Evolutionary conservation across 2,888 invertebrate species (phyloP), one percentile per base, ranked within the genome.

Genomic region (Blastobasis lacticolella): DNA sequence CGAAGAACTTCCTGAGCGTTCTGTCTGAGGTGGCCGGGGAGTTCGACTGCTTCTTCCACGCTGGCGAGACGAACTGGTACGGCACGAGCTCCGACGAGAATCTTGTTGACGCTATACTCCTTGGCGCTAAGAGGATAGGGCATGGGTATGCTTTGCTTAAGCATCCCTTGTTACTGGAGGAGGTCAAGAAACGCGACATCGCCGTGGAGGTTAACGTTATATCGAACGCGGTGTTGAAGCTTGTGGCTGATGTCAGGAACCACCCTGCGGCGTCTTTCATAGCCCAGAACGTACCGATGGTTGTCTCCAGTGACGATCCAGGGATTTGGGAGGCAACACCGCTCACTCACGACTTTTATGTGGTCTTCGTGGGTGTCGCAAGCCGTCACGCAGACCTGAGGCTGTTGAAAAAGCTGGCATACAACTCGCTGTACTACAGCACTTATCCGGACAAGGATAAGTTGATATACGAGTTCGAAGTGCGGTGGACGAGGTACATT

Each of bases 41-140:
- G 4, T 73, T 94, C 5, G 87, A 92, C 50, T 92, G 91, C 62
- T 94, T 92, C 66, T 94, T 95, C 57, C 95, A 95, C 67, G 94
- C 95, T 0, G 95, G 94, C 0, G 95, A 95, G 80, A 95, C 95
- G 0, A 92, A 93, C 66, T 94, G 94, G 94, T 90, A 88, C 64
- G 94, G 91, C 5, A 80, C 79, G 5, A 71, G 77, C 0, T 89
- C 91, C 0, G 95, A 95, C 68, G 90, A 92, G 60, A 95, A 95
- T 75, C 67, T 95, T 47, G 75, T 93, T 41, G 95, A 95, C 64
- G 95, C 94, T 0, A 81, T 95, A 23, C 75, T 94, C 6, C 75
- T 95, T 36, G 93, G 93, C 42, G 84, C 93, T 0, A 91, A 91
- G 61, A 89, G 95, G 37, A 93, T 95, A 55, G 95, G 95, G 0